Evolutionary conservation across 2,113 vertebrate genomes (phyloP).

Genomic region (Dinomys branickii): DNA sequence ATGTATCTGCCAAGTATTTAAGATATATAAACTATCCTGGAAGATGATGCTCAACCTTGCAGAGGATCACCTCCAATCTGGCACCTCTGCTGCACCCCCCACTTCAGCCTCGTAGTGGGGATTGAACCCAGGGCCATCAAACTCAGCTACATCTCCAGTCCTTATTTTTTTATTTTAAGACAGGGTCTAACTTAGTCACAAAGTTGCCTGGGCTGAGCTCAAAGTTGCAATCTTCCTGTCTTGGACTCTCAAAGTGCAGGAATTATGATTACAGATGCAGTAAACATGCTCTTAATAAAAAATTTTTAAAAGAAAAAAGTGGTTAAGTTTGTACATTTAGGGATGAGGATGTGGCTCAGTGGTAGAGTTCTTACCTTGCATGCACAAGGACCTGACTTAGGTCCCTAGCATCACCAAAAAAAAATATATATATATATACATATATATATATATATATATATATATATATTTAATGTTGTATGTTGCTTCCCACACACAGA

Average conservation of each 20-base stretch:
- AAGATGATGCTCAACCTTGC: background rate
- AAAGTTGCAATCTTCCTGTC: background rate
- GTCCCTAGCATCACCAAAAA: too few species aligned
- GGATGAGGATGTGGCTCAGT: too few species aligned
- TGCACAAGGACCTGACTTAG: too few species aligned
- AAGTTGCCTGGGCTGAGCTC: background rate
- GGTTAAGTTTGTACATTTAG: too few species aligned
- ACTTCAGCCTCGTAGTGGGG: background rate
- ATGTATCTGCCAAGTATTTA: background rate
- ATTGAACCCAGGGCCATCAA: background rate
- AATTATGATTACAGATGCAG: background rate
- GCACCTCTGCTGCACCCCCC: background rate
- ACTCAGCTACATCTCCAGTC: background rate
- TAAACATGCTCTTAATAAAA: too few species aligned
- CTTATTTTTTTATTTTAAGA: background rate
- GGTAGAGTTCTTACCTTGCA: too few species aligned
- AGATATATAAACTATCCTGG: background rate
- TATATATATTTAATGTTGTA: too few species aligned
- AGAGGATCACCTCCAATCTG: background rate
- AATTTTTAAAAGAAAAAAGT: too few species aligned
- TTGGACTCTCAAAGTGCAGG: background rate
- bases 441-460: too few species aligned
- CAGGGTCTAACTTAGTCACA: background rate
- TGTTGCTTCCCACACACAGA: too few species aligned
- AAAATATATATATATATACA: too few species aligned